These are phyloP conservation scores for Drosophila bunnanda DNA, from an alignment of 2,888 invertebrate genomes.

Conservation along the genomic window DNA sequence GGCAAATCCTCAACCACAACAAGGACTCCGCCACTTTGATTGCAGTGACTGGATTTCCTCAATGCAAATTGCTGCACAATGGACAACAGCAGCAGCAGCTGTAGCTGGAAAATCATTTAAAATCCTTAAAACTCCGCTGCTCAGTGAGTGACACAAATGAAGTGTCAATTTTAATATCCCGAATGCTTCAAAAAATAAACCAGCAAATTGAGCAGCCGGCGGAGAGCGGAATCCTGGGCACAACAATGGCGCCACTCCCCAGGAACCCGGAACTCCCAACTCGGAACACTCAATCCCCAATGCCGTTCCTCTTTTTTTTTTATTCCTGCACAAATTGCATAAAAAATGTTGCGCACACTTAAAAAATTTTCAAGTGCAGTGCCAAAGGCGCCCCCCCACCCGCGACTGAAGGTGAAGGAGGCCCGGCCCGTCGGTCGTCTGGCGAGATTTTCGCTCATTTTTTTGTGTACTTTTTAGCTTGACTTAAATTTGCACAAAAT, in stretches of 20 bases:
- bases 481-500: constrained; percentile 72
- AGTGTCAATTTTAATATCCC: constrained; percentile 68
- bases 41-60: constrained; percentile 10
- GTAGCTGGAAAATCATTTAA: constrained; percentile 41
- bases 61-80: constrained; percentile 42
- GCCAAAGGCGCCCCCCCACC: constrained; percentile 27
- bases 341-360: constrained; percentile 65
- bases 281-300: background rate
- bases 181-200: constrained; percentile 34
- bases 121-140: constrained; percentile 36
- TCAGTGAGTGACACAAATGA: constrained; percentile 61
- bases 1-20: constrained; percentile 34
- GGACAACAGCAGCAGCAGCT: constrained; percentile 28
- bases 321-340: constrained; percentile 60
- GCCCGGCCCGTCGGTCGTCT: constrained; percentile 2
- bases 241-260: constrained; percentile 11
- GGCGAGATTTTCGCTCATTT: constrained; percentile 19
- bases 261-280: background rate
- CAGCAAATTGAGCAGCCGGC: constrained; percentile 63
- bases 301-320: background rate
- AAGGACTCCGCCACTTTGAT: constrained; percentile 29
- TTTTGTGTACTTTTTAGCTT: constrained; percentile 20
- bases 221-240: constrained; percentile 20
- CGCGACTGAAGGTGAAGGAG: constrained; percentile 13
- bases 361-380: constrained; percentile 72